Percentiles rank a stretch among this genome's conserved stretches.
Evolutionary conservation across 92 coral and sea anemone genomes (phyloP).

Genomic region (Nematostella vectensis): DNA sequence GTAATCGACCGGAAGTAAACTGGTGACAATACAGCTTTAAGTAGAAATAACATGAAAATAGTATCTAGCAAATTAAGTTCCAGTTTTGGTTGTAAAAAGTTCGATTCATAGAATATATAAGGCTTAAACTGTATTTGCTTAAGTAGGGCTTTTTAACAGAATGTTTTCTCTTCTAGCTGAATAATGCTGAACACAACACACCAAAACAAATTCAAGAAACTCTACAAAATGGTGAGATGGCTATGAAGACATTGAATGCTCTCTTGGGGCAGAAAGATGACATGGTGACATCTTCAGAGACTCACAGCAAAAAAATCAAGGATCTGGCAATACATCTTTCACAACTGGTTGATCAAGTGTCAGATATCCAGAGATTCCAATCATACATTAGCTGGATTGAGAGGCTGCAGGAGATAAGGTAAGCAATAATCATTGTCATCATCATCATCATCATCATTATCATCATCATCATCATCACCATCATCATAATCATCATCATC

Average conservation of each 20-base stretch:
- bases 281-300: slow-evolving; percentile 30
- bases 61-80: no score
- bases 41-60: no score
- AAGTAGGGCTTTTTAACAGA: no score
- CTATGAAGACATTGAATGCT: slow-evolving; percentile 33
- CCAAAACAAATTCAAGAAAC: slow-evolving; percentile 60
- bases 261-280: slow-evolving; percentile 23
- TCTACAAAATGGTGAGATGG: slow-evolving; percentile 43
- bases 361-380: slow-evolving; percentile 73
- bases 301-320: slow-evolving; percentile 36
- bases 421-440: no score
- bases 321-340: slow-evolving; percentile 53
- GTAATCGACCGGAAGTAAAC: no score
- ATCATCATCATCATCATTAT: no score
- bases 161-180: no score
- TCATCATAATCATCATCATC: no score
- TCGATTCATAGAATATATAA: background rate
- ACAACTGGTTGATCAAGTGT: slow-evolving; percentile 48
- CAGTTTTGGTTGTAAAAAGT: no score
- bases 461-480: no score
- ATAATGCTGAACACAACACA: slow-evolving; percentile 46
- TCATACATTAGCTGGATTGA: slow-evolving; percentile 83
- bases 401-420: slow-evolving; percentile 79
- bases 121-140: no score
- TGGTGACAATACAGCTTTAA: no score